A percentile compares a stretch with the other conserved stretches of the same genome.
Evolutionary conservation across 2,113 vertebrate species (phyloP).

Genomic region (Burhinus oedicnemus): DNA sequence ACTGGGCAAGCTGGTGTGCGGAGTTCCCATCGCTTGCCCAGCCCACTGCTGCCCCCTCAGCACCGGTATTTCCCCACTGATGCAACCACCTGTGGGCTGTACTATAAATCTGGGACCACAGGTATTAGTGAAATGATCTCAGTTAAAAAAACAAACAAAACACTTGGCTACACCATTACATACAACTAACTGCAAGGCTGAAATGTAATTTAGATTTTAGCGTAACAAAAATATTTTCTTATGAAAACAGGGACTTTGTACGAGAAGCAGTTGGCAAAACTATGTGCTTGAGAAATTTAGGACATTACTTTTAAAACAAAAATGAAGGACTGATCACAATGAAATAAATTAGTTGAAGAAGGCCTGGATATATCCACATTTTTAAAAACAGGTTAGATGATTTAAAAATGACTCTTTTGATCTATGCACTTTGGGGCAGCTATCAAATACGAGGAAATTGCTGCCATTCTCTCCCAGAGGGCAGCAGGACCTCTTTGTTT

Average conservation of each 20-base stretch:
- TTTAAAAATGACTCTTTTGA: not conserved
- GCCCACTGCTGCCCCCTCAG: not conserved
- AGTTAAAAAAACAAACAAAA: not conserved
- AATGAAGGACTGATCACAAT: not conserved
- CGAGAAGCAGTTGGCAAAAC: not conserved
- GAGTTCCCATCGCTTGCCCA: rapidly evolving
- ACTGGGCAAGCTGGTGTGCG: not conserved
- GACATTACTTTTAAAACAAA: not conserved
- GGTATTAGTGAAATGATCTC: not conserved
- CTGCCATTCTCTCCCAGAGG: not conserved
- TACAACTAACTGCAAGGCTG: not conserved
- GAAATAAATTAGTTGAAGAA: not conserved
- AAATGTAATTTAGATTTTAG: not conserved
- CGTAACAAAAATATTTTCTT: not conserved
- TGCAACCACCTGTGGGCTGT: not conserved
- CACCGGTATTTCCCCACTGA: not conserved
- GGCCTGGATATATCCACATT: not conserved
- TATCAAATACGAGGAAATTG: not conserved
- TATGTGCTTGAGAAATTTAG: not conserved
- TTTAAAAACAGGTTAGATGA: not conserved
- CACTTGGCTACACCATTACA: not conserved
- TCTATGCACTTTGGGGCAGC: not conserved
- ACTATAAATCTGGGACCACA: not conserved
- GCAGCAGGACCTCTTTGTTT: not conserved
- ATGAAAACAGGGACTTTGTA: not conserved